These are phyloP conservation scores for Bolinopsis microptera DNA, from an alignment of 37 sponge, comb jelly and placozoan species.

Conservation along the genomic window DNA sequence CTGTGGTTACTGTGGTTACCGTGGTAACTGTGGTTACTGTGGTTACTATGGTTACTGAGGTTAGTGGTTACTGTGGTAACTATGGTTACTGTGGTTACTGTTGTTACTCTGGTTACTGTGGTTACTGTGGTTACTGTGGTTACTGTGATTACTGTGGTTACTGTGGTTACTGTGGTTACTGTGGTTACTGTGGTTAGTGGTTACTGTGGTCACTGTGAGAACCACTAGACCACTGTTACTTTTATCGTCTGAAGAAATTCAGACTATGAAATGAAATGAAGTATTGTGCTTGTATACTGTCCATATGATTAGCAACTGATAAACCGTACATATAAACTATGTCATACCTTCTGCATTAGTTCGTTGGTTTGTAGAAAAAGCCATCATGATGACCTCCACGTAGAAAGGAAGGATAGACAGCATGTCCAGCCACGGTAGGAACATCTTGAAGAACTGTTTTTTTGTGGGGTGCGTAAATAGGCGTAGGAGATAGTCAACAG, in stretches of 20 bases:
- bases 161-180: too few species aligned
- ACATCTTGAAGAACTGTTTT: constrained; percentile 42
- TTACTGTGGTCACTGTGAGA: too few species aligned
- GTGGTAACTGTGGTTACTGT: too few species aligned
- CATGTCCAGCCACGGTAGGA: constrained; percentile 49
- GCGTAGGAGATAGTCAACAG: background rate
- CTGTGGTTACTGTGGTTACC: too few species aligned
- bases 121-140: constrained; percentile 37
- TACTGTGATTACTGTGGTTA: background rate
- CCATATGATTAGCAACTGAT: too few species aligned
- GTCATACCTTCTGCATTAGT: background rate
- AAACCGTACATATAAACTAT: too few species aligned
- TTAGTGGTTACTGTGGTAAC: too few species aligned
- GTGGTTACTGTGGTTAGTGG: too few species aligned
- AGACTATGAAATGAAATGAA: background rate
- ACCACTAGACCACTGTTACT: constrained; percentile 38
- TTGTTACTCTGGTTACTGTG: too few species aligned
- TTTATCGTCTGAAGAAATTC: background rate
- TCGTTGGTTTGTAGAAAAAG: background rate
- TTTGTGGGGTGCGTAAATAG: constrained; percentile 44
- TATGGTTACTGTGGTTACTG: too few species aligned
- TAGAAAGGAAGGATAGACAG: constrained; percentile 58
- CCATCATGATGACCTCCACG: constrained; percentile 35
- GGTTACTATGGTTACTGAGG: too few species aligned
- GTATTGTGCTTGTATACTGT: background rate